These are phyloP conservation scores for Larimichthys polyactis DNA, from an alignment of 2,113 vertebrate species.

Conservation along the genomic window DNA sequence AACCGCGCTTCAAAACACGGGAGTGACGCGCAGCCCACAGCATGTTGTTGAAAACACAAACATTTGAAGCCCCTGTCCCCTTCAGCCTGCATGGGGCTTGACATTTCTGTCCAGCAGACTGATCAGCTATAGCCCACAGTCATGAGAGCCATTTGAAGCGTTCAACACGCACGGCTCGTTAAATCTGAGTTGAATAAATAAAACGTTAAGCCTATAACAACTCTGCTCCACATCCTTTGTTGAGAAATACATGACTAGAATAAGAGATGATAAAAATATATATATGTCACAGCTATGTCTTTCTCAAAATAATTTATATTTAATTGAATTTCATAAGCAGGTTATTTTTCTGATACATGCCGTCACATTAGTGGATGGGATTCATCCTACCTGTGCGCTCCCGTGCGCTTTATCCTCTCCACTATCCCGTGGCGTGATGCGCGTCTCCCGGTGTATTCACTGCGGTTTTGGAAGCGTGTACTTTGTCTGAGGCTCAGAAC, in stretches of 20 bases:
- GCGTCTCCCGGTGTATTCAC: background rate
- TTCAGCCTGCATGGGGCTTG: conserved; percentile 10
- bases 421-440: conserved; percentile 9
- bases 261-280: background rate
- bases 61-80: conserved; percentile 41
- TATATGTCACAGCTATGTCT: background rate
- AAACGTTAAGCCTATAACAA: background rate
- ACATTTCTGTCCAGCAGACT: conserved; percentile 25
- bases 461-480: background rate
- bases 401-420: conserved; percentile 37
- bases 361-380: background rate
- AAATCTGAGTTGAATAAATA: background rate
- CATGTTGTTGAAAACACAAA: conserved; percentile 78
- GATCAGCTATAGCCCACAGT: background rate
- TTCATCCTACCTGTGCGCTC: conserved; percentile 51
- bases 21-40: conserved; percentile 78
- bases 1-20: conserved; percentile 78
- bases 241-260: background rate
- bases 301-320: background rate
- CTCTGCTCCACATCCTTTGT: background rate
- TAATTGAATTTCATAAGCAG: background rate
- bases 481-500: conserved; percentile 15
- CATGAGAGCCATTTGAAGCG: background rate
- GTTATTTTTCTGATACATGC: background rate
- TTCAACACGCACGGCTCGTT: background rate